Evolutionary conservation across 2,888 invertebrate genomes (phyloP).

Genomic region (Odontomyia ornata): DNA sequence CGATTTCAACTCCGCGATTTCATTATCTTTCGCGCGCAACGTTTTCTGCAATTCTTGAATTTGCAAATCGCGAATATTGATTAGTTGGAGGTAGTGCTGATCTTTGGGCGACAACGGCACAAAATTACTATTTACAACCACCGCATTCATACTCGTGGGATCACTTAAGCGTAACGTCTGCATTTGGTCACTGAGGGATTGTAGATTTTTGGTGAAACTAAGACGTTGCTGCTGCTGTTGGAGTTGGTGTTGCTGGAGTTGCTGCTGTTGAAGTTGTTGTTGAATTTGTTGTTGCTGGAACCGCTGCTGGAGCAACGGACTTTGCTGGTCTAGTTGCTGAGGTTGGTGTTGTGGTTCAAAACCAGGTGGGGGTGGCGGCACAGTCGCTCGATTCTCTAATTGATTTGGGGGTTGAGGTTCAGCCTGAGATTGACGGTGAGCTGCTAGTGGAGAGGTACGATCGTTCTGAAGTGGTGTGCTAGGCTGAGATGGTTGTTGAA

Average conservation of each 20-base stretch:
- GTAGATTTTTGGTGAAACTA: slow-evolving; percentile 48
- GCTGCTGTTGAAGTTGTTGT: slow-evolving; percentile 55
- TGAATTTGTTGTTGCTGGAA: slow-evolving; percentile 29
- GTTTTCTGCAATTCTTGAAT: slow-evolving; percentile 80
- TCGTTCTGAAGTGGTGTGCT: neutral
- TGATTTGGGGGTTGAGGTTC: slow-evolving; percentile 52
- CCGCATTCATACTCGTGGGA: slow-evolving; percentile 33
- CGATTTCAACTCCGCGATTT: slow-evolving; percentile 83
- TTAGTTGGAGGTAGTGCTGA: slow-evolving; percentile 69
- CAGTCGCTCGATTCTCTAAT: neutral
- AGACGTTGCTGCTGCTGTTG: slow-evolving; percentile 46
- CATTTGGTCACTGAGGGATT: slow-evolving; percentile 59
- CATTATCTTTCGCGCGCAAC: slow-evolving; percentile 77
- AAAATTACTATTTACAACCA: slow-evolving; percentile 55
- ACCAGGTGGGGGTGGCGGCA: slow-evolving; percentile 54
- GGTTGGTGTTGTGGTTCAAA: slow-evolving; percentile 28
- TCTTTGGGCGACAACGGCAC: slow-evolving; percentile 68
- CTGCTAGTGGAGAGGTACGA: neutral
- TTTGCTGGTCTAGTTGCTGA: slow-evolving; percentile 5
- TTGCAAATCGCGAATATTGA: slow-evolving; percentile 74
- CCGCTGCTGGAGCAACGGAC: slow-evolving; percentile 8
- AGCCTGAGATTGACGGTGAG: slow-evolving; percentile 47
- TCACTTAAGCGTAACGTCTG: slow-evolving; percentile 57
- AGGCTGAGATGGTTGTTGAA: neutral
- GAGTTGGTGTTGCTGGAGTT: slow-evolving; percentile 48